phyloP scores from a whole-genome alignment of 2,888 invertebrate genomes.

The Podabrus alpinus region DNA sequence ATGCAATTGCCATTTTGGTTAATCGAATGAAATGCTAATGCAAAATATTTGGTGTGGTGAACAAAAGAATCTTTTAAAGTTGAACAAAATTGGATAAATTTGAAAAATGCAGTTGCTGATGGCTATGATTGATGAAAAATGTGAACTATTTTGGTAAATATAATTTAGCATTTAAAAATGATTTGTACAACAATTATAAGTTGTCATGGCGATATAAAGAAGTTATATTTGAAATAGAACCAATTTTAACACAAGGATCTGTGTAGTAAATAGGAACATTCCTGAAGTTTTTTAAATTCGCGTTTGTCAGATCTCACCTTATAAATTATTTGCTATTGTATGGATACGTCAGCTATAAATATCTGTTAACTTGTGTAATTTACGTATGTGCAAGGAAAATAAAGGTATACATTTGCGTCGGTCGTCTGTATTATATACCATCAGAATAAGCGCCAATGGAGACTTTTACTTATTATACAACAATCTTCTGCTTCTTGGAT shows the following conservation, averaged over 20 bases:
- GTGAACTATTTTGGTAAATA: neutral
- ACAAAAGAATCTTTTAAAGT: neutral
- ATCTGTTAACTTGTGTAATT: slow-evolving; percentile 51
- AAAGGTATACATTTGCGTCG: slow-evolving; percentile 29
- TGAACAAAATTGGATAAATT: neutral
- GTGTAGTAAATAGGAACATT: slow-evolving; percentile 52
- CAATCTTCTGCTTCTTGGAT: slow-evolving; percentile 13
- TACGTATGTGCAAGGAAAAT: slow-evolving; percentile 42
- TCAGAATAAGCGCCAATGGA: slow-evolving; percentile 11
- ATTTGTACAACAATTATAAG: neutral
- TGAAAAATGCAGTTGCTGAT: neutral
- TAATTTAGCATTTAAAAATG: neutral
- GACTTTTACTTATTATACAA: slow-evolving; percentile 18
- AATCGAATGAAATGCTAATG: too few relatives aligned
- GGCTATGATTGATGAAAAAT: neutral
- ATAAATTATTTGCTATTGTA: slow-evolving; percentile 56
- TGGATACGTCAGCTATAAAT: slow-evolving; percentile 50
- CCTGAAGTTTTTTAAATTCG: slow-evolving; percentile 53
- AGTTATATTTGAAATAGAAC: neutral
- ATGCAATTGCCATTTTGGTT: neutral
- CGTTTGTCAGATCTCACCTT: slow-evolving; percentile 55
- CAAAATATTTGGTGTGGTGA: neutral
- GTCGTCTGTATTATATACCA: slow-evolving; percentile 6
- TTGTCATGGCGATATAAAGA: neutral
- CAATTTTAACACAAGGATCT: slow-evolving; percentile 46